phyloP scores from a whole-genome alignment of 1,140 invertebrate genomes.

The Drosophila kanapiae region DNA sequence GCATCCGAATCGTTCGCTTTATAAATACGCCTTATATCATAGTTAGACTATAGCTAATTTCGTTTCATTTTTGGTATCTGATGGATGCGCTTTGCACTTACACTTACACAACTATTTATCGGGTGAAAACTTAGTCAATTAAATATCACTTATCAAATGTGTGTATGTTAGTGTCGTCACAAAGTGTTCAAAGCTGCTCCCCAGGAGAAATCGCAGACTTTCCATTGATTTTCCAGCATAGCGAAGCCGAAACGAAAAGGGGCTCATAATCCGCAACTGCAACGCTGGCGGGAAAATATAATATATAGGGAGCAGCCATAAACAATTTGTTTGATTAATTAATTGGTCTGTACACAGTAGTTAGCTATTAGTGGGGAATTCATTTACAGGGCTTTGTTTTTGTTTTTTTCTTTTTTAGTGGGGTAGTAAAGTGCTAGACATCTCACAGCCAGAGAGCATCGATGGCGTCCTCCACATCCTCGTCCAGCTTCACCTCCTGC shows the following conservation, averaged over 20 bases:
- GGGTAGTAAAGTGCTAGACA: neutral
- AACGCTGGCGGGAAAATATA: conserved; percentile 23
- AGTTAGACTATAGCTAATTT: conserved; percentile 40
- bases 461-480: conserved; percentile 70
- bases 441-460: conserved; percentile 71
- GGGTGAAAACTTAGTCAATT: conserved; percentile 54
- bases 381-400: conserved; percentile 20
- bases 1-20: neutral
- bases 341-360: conserved; percentile 45
- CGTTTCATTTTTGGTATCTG: conserved; percentile 21
- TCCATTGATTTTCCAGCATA: conserved; percentile 15
- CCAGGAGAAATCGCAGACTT: neutral
- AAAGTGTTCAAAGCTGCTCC: conserved; percentile 44
- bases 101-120: conserved; percentile 56
- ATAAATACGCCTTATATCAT: conserved; percentile 27
- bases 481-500: conserved; percentile 38
- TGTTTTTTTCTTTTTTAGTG: neutral
- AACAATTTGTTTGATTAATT: conserved; percentile 36
- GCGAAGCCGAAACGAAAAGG: conserved; percentile 23
- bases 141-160: conserved; percentile 67
- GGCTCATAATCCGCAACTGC: conserved; percentile 30
- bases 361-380: conserved; percentile 30
- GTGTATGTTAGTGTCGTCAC: conserved; percentile 6
- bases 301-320: conserved; percentile 35
- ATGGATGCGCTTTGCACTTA: conserved; percentile 53